Evolutionary conservation across 2,888 invertebrate genomes (phyloP), one percentile per base, ranked within the genome.

Genomic region (Sphaerophoria rueppellii): DNA sequence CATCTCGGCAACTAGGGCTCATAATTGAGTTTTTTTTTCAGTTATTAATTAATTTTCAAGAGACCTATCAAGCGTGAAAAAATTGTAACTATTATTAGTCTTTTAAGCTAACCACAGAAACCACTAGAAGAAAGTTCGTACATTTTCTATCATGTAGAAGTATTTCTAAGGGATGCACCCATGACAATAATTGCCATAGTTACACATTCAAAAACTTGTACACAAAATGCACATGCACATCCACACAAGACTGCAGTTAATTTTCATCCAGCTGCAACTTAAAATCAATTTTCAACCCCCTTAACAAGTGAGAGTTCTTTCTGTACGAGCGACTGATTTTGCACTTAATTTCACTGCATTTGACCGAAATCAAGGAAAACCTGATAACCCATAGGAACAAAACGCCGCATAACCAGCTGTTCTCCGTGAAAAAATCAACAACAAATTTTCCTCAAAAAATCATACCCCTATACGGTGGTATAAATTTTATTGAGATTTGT

Each of bases 401-500:
- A 11, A 46, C 58, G 34, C 65, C 60, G 11, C 34, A 48, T 34
- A 4, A 63, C 72, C 85, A 77, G 85, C 80, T 85, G 85, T 70
- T 73, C 54, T 5, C 50, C 9, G 55, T 37, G 40, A 43, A n/a
- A 54, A n/a, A n/a, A n/a, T n/a, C 24, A 71, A 61, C 16, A 70
- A 34, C 69, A 82, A 43, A 11, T 58, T 70, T 76, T 61, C 34
- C 48, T 58, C 24, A 9, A 40, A 24, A 11, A 43, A 4, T 43
- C 43, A 43, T 0, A 24, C 24, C 24, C 24, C 24, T 24, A 24
- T 43, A 12, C 9, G 9, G 46, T 35, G 16, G 12, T 24, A 37
- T 58, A 71, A 55, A 74, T 73, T 78, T 61, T 61, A 50, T 52
- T 69, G n/a, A 80, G 85, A 85, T 85, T 83, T 79, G 67, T 82